Base-by-base conservation (phyloP, 1,140 invertebrate genomes). In the Drosophila kikkawai region DNA sequence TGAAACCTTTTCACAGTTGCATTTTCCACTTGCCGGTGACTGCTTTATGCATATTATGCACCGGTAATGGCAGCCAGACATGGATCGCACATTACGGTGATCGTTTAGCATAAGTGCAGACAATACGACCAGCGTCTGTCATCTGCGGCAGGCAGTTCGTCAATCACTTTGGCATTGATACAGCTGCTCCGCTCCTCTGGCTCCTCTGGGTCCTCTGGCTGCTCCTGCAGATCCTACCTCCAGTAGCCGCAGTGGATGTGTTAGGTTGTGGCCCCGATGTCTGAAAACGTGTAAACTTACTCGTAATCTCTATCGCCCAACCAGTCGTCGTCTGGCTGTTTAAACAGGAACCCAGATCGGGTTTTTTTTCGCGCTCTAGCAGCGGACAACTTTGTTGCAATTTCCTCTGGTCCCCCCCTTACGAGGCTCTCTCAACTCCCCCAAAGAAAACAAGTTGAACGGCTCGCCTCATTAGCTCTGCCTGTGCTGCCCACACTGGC, bases 51-150 rank as follows among this genome's bases (percentile, higher is more conserved):
- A 74, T 74, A 73, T 71, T 73, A 73, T 60, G 45, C 32, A 32
- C 29, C 19, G 44, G 53, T 51, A 58, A 74, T 74, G 53, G 45
- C 70, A 60, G 53, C 70, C 68, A 74, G 70, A 74, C 70, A 74
- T 74, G 70, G 67, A 71, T 71, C 68, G 26, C 42, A 57, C 69
- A 50, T 60, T 59, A 60, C 32, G 37, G 5, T 34, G 67, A 60
- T 73, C 70, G 55, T 73, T 74, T 74, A 74, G 70, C 55, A 60
- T 60, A 73, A 74, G 68, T 60, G 55, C 42, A 73, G 67, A 73
- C 70, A 74, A 73, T 74, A 37, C 32, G 45, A 39, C 67, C 63
- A 47, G 41, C 19, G 51, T 60, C 70, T 60, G 67, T 74, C 67
- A 60, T 51, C 37, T 42, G 32, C 19, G n/a, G 37, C 17, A 22